These are phyloP conservation scores for Embiotoca jacksoni DNA, from an alignment of 2,113 vertebrate genomes.

Conservation along the genomic window DNA sequence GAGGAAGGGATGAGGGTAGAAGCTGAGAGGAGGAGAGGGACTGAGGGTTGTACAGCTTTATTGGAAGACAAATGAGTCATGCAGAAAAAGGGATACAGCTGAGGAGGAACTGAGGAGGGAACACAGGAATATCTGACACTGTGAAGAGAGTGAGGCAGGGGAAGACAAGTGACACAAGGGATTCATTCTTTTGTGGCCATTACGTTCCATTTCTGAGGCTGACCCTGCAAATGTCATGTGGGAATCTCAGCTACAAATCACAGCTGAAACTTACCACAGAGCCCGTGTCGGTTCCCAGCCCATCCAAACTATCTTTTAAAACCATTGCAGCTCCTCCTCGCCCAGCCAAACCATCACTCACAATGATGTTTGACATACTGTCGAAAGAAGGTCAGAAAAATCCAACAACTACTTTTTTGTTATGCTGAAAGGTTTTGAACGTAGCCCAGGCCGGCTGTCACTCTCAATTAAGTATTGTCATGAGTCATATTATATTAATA, in stretches of 20 bases:
- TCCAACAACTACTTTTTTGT: conserved; percentile 21
- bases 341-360: conserved; percentile 41
- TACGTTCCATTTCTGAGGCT: conserved; percentile 70
- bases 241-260: conserved; percentile 76
- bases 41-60: conserved; percentile 1
- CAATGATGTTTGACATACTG: conserved; percentile 16
- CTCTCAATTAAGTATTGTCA: conserved; percentile 12
- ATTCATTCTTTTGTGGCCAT: conserved; percentile 65
- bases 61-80: conserved; percentile 53
- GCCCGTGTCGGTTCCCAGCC: conserved; percentile 42
- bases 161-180: conserved; percentile 64
- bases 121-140: conserved; percentile 31
- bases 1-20: conserved; percentile 22
- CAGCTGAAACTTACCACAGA: conserved; percentile 65
- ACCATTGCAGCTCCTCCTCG: conserved; percentile 21
- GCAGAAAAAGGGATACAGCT: not conserved
- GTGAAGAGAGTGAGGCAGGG: conserved; percentile 27
- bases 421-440: conserved; percentile 15
- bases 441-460: not conserved
- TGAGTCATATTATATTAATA: not conserved
- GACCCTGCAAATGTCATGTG: conserved; percentile 75
- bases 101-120: not conserved
- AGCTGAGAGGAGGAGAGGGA: conserved; percentile 18
- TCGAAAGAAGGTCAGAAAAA: conserved; percentile 26
- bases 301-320: conserved; percentile 55